Evolutionary conservation across 2,113 vertebrate species (phyloP).

Genomic region (Caranx ignobilis): DNA sequence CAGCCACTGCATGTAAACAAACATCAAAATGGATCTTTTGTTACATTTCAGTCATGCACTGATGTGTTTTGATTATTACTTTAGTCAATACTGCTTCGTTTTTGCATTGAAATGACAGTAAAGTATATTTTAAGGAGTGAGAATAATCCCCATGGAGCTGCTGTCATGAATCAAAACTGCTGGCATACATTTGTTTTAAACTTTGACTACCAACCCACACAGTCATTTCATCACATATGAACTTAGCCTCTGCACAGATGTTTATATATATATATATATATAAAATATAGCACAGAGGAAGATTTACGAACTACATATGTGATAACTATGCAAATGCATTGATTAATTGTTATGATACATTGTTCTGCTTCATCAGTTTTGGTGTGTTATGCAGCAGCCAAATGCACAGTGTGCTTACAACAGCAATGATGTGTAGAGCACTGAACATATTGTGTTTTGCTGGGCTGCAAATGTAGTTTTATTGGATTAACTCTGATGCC

Average conservation of each 20-base stretch:
- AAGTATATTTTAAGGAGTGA: neutral
- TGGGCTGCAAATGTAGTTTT: neutral
- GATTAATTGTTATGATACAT: neutral
- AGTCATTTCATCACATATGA: too few species aligned
- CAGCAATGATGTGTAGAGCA: neutral
- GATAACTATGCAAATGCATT: neutral
- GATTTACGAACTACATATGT: neutral
- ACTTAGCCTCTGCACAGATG: neutral
- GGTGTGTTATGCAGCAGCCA: too few species aligned
- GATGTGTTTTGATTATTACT: neutral
- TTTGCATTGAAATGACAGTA: neutral
- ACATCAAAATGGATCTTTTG: neutral
- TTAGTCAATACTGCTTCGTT: neutral
- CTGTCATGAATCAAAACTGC: neutral
- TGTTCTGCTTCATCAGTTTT: neutral
- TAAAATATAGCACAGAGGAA: neutral
- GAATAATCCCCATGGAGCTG: neutral
- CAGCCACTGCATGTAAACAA: neutral
- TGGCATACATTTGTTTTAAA: neutral
- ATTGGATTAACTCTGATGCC: neutral
- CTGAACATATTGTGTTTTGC: neutral
- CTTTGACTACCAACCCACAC: neutral
- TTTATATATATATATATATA: neutral
- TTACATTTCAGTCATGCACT: neutral
- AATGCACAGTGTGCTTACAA: neutral